These are phyloP conservation scores for Sphaeridia pumilis DNA, from an alignment of 2,888 invertebrate species.

Conservation along the genomic window DNA sequence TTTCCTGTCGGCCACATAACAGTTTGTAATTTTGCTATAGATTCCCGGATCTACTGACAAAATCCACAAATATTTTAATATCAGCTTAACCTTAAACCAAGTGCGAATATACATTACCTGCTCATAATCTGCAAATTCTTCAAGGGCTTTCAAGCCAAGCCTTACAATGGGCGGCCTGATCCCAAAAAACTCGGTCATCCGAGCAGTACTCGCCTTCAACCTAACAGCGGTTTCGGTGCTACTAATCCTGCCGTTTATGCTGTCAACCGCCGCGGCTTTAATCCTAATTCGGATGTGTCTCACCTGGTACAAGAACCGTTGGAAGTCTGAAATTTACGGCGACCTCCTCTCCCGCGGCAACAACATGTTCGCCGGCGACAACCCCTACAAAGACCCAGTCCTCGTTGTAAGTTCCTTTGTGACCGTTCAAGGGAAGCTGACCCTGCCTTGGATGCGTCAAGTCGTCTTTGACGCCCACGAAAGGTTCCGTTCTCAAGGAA, in stretches of 20 bases:
- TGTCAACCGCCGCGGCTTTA: neutral
- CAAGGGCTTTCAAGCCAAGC: too few species aligned
- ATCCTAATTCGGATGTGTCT: neutral
- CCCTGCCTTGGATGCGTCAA: neutral
- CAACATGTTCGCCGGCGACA: neutral
- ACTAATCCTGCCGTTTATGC: neutral
- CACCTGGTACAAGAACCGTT: slow-evolving; percentile 3
- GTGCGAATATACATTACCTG: too few species aligned
- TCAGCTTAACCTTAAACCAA: too few species aligned
- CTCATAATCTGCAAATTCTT: too few species aligned
- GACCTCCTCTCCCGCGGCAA: neutral
- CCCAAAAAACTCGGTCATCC: neutral
- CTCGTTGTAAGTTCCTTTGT: neutral
- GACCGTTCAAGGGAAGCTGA: neutral
- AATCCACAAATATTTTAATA: too few species aligned
- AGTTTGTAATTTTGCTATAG: too few species aligned
- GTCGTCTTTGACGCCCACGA: neutral
- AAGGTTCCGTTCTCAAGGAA: neutral
- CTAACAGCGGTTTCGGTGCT: neutral
- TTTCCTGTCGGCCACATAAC: too few species aligned
- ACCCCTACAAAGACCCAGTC: neutral
- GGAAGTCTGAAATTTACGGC: neutral
- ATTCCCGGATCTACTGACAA: too few species aligned
- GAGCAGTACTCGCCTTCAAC: neutral
- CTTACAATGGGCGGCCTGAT: neutral